Conservation (phyloP, 2,797 vertebrate species). For the Peromyscus melanophrys region DNA sequence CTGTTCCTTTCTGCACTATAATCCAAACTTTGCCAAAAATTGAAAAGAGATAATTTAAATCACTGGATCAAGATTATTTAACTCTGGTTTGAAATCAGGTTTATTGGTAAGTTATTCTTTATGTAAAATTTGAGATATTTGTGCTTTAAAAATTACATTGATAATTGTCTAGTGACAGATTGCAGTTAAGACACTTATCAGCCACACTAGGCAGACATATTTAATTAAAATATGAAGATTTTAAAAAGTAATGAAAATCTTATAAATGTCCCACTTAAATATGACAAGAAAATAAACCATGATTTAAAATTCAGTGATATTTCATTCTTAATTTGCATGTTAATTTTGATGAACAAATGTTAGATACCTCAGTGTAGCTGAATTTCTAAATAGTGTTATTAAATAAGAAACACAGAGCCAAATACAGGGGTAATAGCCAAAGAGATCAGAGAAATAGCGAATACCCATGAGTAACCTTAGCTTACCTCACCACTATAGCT, state of each 20-base stretch:
- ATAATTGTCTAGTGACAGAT: neutral
- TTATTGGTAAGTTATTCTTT: neutral
- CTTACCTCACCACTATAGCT: no score
- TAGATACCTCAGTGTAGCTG: neutral
- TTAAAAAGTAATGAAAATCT: neutral
- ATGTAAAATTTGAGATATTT: slow-evolving; percentile 4
- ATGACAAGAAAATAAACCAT: neutral
- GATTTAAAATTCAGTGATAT: neutral
- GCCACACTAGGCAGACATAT: neutral
- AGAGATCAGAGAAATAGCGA: no score
- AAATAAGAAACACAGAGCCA: no score
- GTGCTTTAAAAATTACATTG: neutral
- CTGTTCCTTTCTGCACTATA: neutral
- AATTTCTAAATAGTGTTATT: no score
- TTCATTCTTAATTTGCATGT: neutral
- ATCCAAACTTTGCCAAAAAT: slow-evolving; percentile 16
- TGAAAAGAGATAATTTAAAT: neutral
- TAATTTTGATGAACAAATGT: neutral
- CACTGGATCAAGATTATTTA: neutral
- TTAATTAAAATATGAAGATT: neutral
- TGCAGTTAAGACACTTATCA: neutral
- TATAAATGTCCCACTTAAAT: neutral
- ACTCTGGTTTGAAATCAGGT: neutral
- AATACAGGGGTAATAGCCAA: no score
- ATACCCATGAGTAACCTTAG: no score